These are phyloP conservation scores for Zygothrica quintamaculata DNA, from an alignment of 2,888 invertebrate genomes.

Conservation along the genomic window DNA sequence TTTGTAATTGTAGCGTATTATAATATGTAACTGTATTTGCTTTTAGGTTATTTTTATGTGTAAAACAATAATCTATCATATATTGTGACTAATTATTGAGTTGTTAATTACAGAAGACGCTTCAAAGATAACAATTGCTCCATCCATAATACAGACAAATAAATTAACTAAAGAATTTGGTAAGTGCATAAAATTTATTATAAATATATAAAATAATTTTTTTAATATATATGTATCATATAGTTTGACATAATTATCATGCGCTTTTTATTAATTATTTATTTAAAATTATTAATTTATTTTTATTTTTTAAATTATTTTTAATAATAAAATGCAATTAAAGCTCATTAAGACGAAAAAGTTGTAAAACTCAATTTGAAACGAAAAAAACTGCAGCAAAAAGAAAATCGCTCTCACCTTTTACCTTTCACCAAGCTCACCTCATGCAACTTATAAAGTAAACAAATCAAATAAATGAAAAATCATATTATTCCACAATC, in stretches of 20 bases:
- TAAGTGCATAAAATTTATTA: slow-evolving; percentile 30
- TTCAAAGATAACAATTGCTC: slow-evolving; percentile 61
- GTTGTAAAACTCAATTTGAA: slow-evolving; percentile 26
- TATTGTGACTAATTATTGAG: slow-evolving; percentile 22
- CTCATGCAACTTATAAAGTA: slow-evolving; percentile 31
- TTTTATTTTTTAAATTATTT: slow-evolving; percentile 38
- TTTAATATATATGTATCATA: too few relatives aligned
- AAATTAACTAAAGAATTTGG: slow-evolving; percentile 49
- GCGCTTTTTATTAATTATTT: slow-evolving; percentile 42
- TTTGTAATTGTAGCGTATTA: slow-evolving; percentile 61
- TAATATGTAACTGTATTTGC: slow-evolving; percentile 53
- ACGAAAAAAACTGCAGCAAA: slow-evolving; percentile 24
- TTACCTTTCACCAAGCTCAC: slow-evolving; percentile 51
- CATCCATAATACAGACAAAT: slow-evolving; percentile 45
- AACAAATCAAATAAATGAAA: too few relatives aligned
- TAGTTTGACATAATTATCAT: slow-evolving; percentile 43
- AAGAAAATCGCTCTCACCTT: slow-evolving; percentile 44
- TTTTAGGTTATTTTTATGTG: slow-evolving; percentile 63
- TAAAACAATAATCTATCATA: not conserved
- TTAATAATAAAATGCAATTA: slow-evolving; percentile 75
- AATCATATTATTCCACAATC: slow-evolving; percentile 42
- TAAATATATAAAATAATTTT: too few relatives aligned
- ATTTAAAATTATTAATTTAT: slow-evolving; percentile 12
- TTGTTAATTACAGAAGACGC: slow-evolving; percentile 66
- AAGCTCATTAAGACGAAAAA: slow-evolving; percentile 66